Conservation (phyloP, 2,888 invertebrate species). For the Melanotus villosus region DNA sequence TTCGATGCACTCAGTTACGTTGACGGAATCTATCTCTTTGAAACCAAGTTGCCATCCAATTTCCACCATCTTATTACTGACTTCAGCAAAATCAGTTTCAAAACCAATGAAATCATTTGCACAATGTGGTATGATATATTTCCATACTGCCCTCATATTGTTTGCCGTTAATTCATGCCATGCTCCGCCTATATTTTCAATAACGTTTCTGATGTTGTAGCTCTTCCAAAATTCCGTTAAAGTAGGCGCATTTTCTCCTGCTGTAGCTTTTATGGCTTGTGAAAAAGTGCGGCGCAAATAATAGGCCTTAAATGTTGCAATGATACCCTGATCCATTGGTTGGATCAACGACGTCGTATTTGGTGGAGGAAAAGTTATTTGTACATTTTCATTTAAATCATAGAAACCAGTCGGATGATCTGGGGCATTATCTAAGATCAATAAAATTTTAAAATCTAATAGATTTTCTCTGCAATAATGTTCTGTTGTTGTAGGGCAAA, state of each 20-base stretch:
- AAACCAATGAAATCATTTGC: too few species aligned
- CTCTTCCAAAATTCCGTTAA: conserved; percentile 30
- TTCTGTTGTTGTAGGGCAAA: conserved; percentile 22
- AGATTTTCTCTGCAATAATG: conserved; percentile 5
- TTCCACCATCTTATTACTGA: neutral
- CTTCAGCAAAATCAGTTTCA: neutral
- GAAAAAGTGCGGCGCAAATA: neutral
- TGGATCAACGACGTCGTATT: conserved; percentile 12
- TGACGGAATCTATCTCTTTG: too few species aligned
- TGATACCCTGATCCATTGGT: neutral
- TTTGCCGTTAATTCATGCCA: conserved; percentile 26
- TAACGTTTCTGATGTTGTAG: conserved; percentile 31
- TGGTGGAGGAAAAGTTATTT: neutral
- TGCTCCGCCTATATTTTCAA: conserved; percentile 18
- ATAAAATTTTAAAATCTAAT: conserved; percentile 24
- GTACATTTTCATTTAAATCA: neutral
- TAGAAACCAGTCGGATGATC: neutral
- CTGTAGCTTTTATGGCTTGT: conserved; percentile 1
- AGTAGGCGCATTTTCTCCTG: neutral
- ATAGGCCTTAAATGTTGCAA: conserved; percentile 14
- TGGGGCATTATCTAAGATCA: conserved; percentile 15
- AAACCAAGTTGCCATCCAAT: too few species aligned
- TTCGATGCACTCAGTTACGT: too few species aligned
- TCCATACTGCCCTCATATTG: conserved; percentile 29
- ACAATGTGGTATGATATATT: too few species aligned